phyloP scores from a whole-genome alignment of 2,797 vertebrate species.

The Macropus fuliginosus region DNA sequence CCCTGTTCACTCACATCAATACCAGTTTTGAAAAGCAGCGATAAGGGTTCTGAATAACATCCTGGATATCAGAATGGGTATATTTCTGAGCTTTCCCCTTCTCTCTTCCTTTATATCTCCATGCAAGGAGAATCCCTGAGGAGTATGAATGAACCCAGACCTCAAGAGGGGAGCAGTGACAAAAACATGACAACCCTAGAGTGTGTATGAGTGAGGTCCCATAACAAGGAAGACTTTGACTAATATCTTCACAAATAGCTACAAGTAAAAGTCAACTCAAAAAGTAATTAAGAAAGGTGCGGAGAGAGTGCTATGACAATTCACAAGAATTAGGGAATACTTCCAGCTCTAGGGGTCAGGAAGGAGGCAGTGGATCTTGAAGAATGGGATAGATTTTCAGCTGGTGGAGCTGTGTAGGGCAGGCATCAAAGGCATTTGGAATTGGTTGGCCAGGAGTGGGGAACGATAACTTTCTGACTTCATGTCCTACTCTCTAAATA shows the following conservation, averaged over 20 bases:
- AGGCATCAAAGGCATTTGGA: not conserved
- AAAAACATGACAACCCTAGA: not conserved
- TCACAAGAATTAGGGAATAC: too few relatives aligned
- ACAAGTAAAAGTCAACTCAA: too few relatives aligned
- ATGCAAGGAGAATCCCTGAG: not conserved
- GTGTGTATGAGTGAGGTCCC: not conserved
- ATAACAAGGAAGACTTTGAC: not conserved
- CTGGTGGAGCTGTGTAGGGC: not conserved
- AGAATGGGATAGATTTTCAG: not conserved
- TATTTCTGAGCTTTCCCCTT: not conserved
- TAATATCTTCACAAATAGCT: too few relatives aligned
- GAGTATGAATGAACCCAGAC: not conserved
- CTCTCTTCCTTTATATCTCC: not conserved
- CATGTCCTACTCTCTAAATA: not conserved
- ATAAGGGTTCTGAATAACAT: not conserved
- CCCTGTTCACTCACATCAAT: not conserved
- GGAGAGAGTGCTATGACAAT: too few relatives aligned
- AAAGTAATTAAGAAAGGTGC: too few relatives aligned
- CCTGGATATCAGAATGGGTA: not conserved
- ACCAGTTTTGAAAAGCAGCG: not conserved
- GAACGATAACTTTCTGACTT: not conserved
- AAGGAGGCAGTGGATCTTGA: not conserved
- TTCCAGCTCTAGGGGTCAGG: not conserved
- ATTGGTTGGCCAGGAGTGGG: too few relatives aligned
- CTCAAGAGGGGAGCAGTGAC: not conserved